Base-by-base conservation (phyloP, 2,797 vertebrate species). In the Brotula barbata region DNA sequence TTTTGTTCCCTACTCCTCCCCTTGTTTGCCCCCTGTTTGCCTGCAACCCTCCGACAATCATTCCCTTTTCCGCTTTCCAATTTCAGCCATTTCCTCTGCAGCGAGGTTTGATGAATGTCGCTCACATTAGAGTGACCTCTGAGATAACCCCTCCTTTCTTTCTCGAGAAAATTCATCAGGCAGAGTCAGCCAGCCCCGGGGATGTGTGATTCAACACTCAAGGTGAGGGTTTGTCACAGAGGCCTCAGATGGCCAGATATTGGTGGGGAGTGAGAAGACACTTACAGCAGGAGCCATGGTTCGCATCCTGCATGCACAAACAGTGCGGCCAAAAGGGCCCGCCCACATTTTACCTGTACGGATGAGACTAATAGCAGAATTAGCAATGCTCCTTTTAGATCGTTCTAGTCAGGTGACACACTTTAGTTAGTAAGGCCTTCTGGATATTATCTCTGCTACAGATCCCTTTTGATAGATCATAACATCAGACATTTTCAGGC, bases 181-280 rank as follows among this genome's bases (percentile, higher is more conserved):
- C 84, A 77, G 85, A 87, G 79, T 83, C 49, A 42, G 71, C 64
- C 73, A 75, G 81, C 86, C 85, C 84, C 64, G 55, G 86, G 87
- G 87, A 89, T 79, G 68, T 74, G 88, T 85, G 87, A 89, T 87
- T 88, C 87, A 85, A 82, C 85, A 88, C 87, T 93, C 91, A 91
- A 91, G 87, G 86, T 90, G 91, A 89, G 83, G 88, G 90, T 91
- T 92, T 93, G 91, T 92, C 92, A 89, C 89, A 65, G 66, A 78
- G 75, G 69, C 79, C 77, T 84, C 81, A 82, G 78, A 85, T 85
- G 75, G 77, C 68, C 77, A 80, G 78, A 84, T 87, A 86, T 67
- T 75, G 71, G 74, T 53, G 52, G 71, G 72, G 42, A 82, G 64
- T 52, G 70, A 78, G 73, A 61, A 73, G 37, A 58, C 16, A 39